Evolutionary conservation across 2,113 vertebrate species (phyloP).

Genomic region (Brachypodius melanocephalos): DNA sequence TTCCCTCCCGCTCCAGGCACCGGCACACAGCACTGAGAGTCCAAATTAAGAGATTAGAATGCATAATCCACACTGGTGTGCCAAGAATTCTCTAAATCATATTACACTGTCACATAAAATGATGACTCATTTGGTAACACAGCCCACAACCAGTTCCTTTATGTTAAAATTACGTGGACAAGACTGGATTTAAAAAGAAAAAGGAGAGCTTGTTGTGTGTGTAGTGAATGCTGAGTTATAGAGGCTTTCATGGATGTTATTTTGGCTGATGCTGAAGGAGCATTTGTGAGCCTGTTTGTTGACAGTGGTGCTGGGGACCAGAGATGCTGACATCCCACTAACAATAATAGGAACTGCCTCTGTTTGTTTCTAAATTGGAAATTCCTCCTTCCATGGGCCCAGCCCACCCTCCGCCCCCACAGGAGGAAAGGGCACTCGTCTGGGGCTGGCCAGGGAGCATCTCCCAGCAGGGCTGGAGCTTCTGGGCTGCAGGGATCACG

Average conservation of each 20-base stretch:
- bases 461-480: background rate
- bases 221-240: slow-evolving; percentile 51
- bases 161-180: slow-evolving; percentile 57
- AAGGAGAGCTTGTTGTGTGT: slow-evolving; percentile 49
- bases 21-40: background rate
- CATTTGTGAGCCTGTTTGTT: slow-evolving; percentile 56
- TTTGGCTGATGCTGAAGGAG: slow-evolving; percentile 62
- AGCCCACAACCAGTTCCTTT: slow-evolving; percentile 32
- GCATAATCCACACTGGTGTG: slow-evolving; percentile 48
- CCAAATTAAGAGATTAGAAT: slow-evolving; percentile 58
- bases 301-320: slow-evolving; percentile 31
- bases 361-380: slow-evolving; percentile 58
- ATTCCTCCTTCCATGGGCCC: slow-evolving; percentile 37
- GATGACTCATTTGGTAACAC: slow-evolving; percentile 49
- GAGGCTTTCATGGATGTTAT: slow-evolving; percentile 57
- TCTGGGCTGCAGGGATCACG: background rate
- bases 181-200: slow-evolving; percentile 50
- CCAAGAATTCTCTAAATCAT: slow-evolving; percentile 53
- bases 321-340: slow-evolving; percentile 53
- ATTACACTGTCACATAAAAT: slow-evolving; percentile 45
- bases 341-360: slow-evolving; percentile 59
- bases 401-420: background rate
- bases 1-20: background rate
- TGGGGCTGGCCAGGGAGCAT: slow-evolving; percentile 22
- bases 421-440: background rate